Percentiles rank a stretch among this genome's conserved stretches.
phyloP scores from a whole-genome alignment of 2,888 invertebrate species.

The Eupithecia insigniata region DNA sequence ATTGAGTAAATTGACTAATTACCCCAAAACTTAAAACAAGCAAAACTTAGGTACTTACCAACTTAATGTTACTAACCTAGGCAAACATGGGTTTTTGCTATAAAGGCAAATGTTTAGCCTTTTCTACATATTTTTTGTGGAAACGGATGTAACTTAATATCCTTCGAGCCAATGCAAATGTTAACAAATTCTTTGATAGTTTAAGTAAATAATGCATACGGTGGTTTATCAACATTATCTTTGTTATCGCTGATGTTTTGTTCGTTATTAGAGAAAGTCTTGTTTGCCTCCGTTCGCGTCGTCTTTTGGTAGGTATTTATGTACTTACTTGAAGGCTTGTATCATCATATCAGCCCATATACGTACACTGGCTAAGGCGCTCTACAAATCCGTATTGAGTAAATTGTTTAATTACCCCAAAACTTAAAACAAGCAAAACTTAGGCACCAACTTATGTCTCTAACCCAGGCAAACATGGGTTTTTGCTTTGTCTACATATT shows the following conservation, averaged over 20 bases:
- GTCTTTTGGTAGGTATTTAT: background rate
- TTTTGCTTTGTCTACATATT: background rate
- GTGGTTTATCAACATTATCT: conserved; percentile 17
- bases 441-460: no score
- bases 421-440: background rate
- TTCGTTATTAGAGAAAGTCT: conserved; percentile 30
- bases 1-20: background rate
- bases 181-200: conserved; percentile 21
- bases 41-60: background rate
- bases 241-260: conserved; percentile 23
- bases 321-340: background rate
- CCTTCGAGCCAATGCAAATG: conserved; percentile 6
- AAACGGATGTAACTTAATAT: conserved; percentile 15
- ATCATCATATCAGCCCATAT: no score
- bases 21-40: background rate
- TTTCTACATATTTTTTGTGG: background rate
- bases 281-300: conserved; percentile 13
- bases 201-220: conserved; percentile 24
- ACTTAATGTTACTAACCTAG: no score
- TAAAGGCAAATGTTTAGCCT: no score
- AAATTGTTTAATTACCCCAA: background rate
- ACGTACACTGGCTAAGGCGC: no score
- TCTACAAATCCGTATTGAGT: background rate
- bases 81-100: background rate
- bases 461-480: background rate